Evolutionary conservation across 2,113 vertebrate genomes (phyloP).

Genomic region (Charadrius vociferus): DNA sequence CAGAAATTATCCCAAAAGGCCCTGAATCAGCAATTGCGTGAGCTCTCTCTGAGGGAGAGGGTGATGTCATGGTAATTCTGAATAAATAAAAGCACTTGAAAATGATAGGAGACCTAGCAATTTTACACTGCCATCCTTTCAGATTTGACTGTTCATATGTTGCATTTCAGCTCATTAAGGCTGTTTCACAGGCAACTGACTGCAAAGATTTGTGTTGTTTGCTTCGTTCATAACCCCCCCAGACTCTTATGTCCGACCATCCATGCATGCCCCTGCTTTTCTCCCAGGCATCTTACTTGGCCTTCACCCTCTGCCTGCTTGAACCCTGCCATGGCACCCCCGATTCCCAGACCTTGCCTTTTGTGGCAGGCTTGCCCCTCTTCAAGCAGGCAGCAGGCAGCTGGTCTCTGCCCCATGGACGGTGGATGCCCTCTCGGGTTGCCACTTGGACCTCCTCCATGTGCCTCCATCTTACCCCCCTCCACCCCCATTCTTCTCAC

Average conservation of each 20-base stretch:
- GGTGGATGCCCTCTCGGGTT: not conserved
- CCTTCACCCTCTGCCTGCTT: not conserved
- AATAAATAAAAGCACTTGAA: conserved; percentile 51
- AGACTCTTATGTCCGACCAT: not conserved
- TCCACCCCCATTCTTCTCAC: not conserved
- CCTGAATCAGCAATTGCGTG: conserved; percentile 11
- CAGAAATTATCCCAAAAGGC: conserved; percentile 22
- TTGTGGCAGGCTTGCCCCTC: not conserved
- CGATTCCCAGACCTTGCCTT: not conserved
- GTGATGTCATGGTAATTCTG: conserved; percentile 41
- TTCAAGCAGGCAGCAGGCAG: not conserved
- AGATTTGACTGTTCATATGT: not conserved
- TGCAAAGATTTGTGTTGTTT: not conserved
- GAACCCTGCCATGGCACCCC: not conserved
- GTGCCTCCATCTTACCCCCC: not conserved
- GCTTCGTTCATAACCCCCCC: not conserved
- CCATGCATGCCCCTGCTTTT: accelerated
- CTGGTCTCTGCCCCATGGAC: not conserved
- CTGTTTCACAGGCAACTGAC: not conserved
- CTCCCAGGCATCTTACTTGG: not conserved
- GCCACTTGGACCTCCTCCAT: not conserved
- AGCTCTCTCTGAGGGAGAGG: not conserved
- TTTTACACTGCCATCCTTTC: conserved; percentile 29
- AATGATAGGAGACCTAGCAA: not conserved
- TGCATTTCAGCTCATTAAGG: not conserved